These are phyloP conservation scores for Trachemys scripta DNA, from an alignment of 2,113 vertebrate species.

Conservation along the genomic window DNA sequence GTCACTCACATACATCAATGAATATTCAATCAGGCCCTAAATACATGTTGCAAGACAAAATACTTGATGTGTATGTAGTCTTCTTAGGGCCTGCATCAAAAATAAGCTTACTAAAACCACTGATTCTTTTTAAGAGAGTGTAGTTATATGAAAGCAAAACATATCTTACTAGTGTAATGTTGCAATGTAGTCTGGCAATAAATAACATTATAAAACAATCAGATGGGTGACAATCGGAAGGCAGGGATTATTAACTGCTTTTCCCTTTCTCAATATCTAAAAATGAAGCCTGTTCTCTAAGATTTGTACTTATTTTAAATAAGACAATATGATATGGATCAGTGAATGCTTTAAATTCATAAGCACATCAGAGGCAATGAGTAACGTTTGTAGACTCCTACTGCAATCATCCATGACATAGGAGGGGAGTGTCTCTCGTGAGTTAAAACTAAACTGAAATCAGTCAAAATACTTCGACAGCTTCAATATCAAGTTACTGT, in stretches of 20 bases:
- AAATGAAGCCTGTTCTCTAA: not conserved
- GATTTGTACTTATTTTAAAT: not conserved
- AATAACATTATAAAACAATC: not conserved
- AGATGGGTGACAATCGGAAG: not conserved
- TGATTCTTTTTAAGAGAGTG: not conserved
- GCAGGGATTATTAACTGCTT: not conserved
- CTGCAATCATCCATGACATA: not conserved
- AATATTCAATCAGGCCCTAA: not conserved
- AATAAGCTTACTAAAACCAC: fast-evolving
- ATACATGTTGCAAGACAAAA: not conserved
- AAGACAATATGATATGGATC: not conserved
- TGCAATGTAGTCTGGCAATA: not conserved
- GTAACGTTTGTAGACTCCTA: not conserved
- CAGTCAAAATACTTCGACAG: not conserved
- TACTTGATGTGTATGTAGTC: not conserved
- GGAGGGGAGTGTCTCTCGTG: not conserved
- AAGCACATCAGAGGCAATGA: not conserved
- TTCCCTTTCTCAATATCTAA: not conserved
- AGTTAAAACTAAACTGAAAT: not conserved
- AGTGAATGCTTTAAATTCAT: not conserved
- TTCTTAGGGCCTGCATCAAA: not conserved
- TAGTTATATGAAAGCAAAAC: not conserved
- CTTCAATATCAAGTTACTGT: not conserved
- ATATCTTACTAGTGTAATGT: not conserved
- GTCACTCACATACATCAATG: not conserved